Base-by-base conservation (phyloP, 2,797 vertebrate genomes). In the Setipinna tenuifilis region DNA sequence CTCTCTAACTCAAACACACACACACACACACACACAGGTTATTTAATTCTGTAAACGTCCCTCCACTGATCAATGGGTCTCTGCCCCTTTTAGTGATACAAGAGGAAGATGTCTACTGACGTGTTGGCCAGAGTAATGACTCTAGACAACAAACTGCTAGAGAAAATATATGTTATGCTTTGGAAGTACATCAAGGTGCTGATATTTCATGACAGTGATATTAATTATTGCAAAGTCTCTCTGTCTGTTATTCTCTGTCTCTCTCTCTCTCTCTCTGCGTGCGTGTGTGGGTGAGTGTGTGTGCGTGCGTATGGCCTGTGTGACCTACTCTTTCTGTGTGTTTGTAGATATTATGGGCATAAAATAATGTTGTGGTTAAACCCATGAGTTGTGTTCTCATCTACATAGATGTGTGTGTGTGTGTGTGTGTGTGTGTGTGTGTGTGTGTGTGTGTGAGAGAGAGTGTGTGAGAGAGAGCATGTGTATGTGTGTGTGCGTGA, bases 21-120 rank as follows among this genome's bases (percentile, higher is more conserved):
- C 90, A 87, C 90, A 91, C 85, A 89, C 86, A 17, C 31, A 16
- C 0, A 9, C 68, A 6, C 65, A 44, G 71, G 71, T 31, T 78
- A 78, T 78, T 78, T 59, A 31, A 35, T 54, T 57, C 25, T 9
- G 54, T 31, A 35, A 83, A 16, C 57, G 59, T 83, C 48, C 7
- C 4, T 59, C 46, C 81, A 31, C 46, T n/a, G 81, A 54, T 82
- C 46, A 25, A 50, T 50, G 65, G 71, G 17, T 44, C 31, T 78
- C 71, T 31, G 19, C 71, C 35, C 31, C 71, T 78, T 21, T 78
- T 44, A 78, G 31, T n/a, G 3, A 17, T 6, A 75, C 68, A 75
- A 16, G 68, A 75, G 28, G 31, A 21, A 44, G 35, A 78, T 78
- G 71, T 78, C 71, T 19, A 9, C 71, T 78, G 71, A 78, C 44